A percentile compares a stretch with the other conserved stretches of the same genome.
These are phyloP conservation scores for Alces alces DNA, from an alignment of 2,113 vertebrate species.

Conservation along the genomic window DNA sequence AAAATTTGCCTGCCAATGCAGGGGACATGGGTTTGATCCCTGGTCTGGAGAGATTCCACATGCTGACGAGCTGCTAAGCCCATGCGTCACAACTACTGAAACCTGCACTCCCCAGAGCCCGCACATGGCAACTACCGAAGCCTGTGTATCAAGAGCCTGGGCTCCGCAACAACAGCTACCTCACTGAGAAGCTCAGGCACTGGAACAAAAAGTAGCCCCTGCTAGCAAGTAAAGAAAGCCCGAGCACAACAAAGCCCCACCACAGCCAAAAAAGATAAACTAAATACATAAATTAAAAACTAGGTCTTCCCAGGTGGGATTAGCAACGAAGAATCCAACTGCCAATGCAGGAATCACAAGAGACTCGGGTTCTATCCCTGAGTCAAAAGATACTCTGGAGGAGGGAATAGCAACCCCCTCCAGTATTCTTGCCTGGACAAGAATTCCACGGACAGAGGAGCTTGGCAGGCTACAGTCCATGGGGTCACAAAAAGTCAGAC, in stretches of 20 bases:
- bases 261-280: background rate
- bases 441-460: background rate
- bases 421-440: background rate
- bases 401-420: background rate
- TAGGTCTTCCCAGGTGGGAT: background rate
- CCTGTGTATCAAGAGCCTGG: background rate
- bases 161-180: background rate
- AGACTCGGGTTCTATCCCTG: background rate
- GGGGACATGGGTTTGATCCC: background rate
- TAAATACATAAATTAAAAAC: background rate
- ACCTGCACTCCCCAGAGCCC: no score
- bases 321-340: background rate
- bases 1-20: background rate
- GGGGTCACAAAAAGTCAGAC: background rate
- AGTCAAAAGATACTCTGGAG: background rate
- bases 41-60: background rate
- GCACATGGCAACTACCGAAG: background rate
- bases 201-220: background rate
- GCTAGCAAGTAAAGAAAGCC: background rate
- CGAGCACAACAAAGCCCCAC: background rate
- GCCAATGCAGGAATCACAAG: background rate
- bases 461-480: fast-evolving
- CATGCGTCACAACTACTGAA: fast-evolving
- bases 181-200: background rate
- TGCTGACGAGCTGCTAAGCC: background rate